These are phyloP conservation scores for Synergus gifuensis DNA, from an alignment of 2,888 invertebrate genomes.

Conservation along the genomic window DNA sequence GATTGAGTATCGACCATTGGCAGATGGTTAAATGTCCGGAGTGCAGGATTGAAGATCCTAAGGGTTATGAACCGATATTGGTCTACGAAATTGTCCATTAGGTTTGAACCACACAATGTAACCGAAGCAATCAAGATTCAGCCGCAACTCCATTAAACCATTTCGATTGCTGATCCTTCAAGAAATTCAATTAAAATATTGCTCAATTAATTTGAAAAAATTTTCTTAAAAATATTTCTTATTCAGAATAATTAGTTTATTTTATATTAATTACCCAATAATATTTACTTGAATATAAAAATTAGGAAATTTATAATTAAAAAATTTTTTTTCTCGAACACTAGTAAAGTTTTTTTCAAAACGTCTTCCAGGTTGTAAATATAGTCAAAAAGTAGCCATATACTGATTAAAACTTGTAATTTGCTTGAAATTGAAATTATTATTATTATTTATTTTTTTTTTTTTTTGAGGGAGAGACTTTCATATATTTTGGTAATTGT, in stretches of 20 bases:
- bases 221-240: not conserved
- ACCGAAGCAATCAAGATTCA: conserved; percentile 34
- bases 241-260: not conserved
- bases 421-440: no score
- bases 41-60: conserved; percentile 17
- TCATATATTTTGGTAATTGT: no score
- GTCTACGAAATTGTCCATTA: conserved; percentile 38
- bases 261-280: no score
- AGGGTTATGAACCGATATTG: conserved; percentile 37
- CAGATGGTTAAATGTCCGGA: conserved; percentile 6
- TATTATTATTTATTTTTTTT: no score
- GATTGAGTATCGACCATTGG: not conserved
- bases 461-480: no score
- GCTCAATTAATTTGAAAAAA: not conserved
- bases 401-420: no score
- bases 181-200: conserved; percentile 12
- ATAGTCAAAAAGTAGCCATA: no score
- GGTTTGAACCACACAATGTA: conserved; percentile 37
- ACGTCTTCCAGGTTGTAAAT: no score
- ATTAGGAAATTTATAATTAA: no score
- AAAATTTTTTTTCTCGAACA: no score
- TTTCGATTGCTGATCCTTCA: conserved; percentile 29
- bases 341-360: no score
- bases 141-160: conserved; percentile 36
- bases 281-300: no score